Evolutionary conservation across 2,797 vertebrate species (phyloP).

Genomic region (Syngnathus acus): DNA sequence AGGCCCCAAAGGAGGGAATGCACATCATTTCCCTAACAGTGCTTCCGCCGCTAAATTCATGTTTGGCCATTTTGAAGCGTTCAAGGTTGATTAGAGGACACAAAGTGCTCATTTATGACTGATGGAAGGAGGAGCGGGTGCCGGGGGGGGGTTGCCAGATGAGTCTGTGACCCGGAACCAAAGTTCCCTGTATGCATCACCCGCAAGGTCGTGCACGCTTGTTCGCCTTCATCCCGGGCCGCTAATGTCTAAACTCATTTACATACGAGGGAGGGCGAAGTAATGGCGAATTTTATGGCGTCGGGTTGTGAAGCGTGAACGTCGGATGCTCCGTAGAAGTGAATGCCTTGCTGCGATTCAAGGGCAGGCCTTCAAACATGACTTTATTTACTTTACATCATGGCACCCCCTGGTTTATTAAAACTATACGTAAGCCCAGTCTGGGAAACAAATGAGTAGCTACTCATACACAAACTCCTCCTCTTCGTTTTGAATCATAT

Average conservation of each 20-base stretch:
- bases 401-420: too few relatives aligned
- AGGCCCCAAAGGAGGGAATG: background rate
- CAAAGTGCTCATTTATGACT: background rate
- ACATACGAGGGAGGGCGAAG: conserved; percentile 40
- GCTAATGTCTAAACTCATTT: conserved; percentile 54
- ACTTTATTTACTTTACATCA: conserved; percentile 14
- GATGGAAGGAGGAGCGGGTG: background rate
- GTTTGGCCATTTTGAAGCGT: background rate
- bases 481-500: background rate
- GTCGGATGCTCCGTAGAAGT: conserved; percentile 14
- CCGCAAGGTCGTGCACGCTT: conserved; percentile 55
- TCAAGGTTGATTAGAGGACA: background rate
- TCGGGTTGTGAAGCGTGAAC: conserved; percentile 46
- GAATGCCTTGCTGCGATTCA: conserved; percentile 13
- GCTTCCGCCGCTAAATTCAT: background rate
- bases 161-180: conserved; percentile 50
- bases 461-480: background rate
- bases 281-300: conserved; percentile 52
- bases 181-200: conserved; percentile 36
- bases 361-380: background rate
- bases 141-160: conserved; percentile 8
- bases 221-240: conserved; percentile 35
- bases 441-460: too few relatives aligned
- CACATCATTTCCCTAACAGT: background rate
- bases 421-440: too few relatives aligned